Base-by-base conservation (phyloP, 2,888 invertebrate species). In the Onthophagus sagittarius region DNA sequence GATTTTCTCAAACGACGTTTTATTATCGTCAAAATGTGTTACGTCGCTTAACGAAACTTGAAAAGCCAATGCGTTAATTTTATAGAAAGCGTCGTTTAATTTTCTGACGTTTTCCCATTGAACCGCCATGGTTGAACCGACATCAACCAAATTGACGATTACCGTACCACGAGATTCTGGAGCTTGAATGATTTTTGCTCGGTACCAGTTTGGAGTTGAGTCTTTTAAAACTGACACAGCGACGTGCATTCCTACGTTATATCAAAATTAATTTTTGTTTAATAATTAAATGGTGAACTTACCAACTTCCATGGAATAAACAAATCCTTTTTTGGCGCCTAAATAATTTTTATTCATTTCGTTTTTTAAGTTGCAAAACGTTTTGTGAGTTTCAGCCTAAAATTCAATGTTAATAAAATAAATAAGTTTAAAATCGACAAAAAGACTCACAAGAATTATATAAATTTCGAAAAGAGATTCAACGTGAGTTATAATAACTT, bases 81-180 rank as follows among this genome's bases (percentile, higher is more conserved):
- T 81, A 4, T 78, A 80, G 73, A 84, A 83, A 11, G 73, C 33
- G 31, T 82, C 82, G 7, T 84, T 84, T 13, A 92, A 82, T 73
- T 85, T 85, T 64, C 88, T 85, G 65, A 92, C 83, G 63, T 84
- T 81, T 15, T 84, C 81, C 85, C 89, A 89, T 67, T 86, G 83
- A 70, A 90, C 84, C 0, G 83, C 82, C 72, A 87, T 84, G 9
- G 78, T 81, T 71, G 84, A 84, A 62, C 94, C 94, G 79, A 84
- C 85, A 85, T 94, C 94, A 0, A 92, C 89, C 75, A 90, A 88
- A 77, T 85, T 84, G 32, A 93, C 88, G 67, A 87, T 85, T 23
- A 90, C 89, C 81, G 80, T 86, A 79, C 85, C 84, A 7, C 83
- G 79, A 0, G 85, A 85, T 2, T 78, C 74, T 2, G 86, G 84